These are phyloP conservation scores for Tetragonula clypearis DNA, from an alignment of 1,140 invertebrate genomes.

Conservation along the genomic window DNA sequence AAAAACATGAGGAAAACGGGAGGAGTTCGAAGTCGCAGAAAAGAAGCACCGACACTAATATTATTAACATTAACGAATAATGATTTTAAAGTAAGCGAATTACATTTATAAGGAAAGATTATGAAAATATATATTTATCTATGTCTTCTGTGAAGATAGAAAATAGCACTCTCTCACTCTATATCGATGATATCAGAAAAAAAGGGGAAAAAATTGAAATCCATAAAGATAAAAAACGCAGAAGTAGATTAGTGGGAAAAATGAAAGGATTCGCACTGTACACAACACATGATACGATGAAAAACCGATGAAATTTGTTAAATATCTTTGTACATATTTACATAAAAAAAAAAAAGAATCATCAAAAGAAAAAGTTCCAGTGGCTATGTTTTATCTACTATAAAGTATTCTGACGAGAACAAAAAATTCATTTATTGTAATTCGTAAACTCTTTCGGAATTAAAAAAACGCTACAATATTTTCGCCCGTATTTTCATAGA, in stretches of 20 bases:
- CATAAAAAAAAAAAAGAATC: constrained; percentile 57
- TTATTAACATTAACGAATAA: constrained; percentile 82
- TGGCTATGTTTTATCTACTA: constrained; percentile 58
- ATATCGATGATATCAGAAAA: constrained; percentile 80
- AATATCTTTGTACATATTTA: constrained; percentile 76
- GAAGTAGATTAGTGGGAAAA: constrained; percentile 73
- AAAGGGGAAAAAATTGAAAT: constrained; percentile 72
- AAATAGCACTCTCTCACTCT: constrained; percentile 82
- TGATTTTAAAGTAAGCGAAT: constrained; percentile 81
- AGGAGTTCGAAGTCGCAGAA: constrained; percentile 74
- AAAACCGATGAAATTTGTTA: constrained; percentile 70
- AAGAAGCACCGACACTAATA: constrained; percentile 81
- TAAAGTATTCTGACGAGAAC: constrained; percentile 44
- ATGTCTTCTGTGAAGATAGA: constrained; percentile 85
- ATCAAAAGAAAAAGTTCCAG: constrained; percentile 70
- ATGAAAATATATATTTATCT: constrained; percentile 84
- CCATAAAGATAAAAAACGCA: constrained; percentile 72
- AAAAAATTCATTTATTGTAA: constrained; percentile 48
- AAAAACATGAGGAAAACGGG: constrained; percentile 67
- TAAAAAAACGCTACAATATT: constrained; percentile 20
- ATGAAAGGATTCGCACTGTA: constrained; percentile 68
- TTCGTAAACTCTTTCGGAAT: constrained; percentile 38
- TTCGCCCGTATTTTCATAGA: constrained; percentile 61
- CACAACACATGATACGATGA: constrained; percentile 66
- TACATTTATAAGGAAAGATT: constrained; percentile 83